These are phyloP conservation scores for Heteromyza rotundicornis DNA, from an alignment of 2,888 invertebrate genomes.

Conservation along the genomic window DNA sequence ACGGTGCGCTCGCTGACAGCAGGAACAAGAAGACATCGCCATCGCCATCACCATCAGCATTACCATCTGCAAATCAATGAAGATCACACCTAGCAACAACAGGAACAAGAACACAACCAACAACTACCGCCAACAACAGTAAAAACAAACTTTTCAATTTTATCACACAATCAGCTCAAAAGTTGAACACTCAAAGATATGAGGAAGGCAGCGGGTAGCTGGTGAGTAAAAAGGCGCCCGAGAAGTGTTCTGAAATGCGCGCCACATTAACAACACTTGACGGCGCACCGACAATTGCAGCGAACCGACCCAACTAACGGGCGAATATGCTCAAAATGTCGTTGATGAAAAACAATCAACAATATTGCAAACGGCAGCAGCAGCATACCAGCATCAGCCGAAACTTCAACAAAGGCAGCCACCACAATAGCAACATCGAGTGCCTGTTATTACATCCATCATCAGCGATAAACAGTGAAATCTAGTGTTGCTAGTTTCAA, in stretches of 20 bases:
- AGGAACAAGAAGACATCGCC: neutral
- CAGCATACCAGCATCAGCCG: neutral
- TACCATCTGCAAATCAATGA: neutral
- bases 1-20: neutral
- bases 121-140: neutral
- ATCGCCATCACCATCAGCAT: neutral
- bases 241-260: constrained; percentile 4
- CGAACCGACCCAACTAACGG: neutral
- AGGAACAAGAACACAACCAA: neutral
- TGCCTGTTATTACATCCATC: constrained; percentile 2
- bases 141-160: constrained; percentile 38
- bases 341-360: constrained; percentile 1
- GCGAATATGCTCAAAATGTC: neutral
- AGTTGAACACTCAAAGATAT: neutral
- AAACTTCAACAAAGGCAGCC: neutral
- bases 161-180: constrained; percentile 27
- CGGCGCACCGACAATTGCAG: neutral
- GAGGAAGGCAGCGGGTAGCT: neutral
- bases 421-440: neutral
- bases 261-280: constrained; percentile 21
- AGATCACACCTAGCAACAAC: neutral
- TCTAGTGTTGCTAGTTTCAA: neutral
- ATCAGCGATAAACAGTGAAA: neutral
- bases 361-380: constrained; percentile 1
- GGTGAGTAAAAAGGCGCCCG: neutral